phyloP scores from a whole-genome alignment of 2,888 invertebrate species.

The Perdita meconis region DNA sequence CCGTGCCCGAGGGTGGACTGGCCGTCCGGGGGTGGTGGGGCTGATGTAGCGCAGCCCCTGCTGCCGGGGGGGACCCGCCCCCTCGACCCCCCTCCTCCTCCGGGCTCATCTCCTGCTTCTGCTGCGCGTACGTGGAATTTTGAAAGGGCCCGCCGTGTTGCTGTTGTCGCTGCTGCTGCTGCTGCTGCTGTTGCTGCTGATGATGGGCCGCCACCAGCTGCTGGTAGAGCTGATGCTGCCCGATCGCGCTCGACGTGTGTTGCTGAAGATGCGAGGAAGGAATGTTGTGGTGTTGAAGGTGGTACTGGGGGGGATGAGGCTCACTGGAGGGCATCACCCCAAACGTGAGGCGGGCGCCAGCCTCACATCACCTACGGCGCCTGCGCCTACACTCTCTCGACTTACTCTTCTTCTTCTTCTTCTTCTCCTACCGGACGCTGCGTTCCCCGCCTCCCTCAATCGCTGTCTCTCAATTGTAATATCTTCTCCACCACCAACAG shows the following conservation, averaged over 20 bases:
- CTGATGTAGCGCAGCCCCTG: slow-evolving; percentile 83
- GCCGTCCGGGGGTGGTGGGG: slow-evolving; percentile 83
- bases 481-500: slow-evolving; percentile 73
- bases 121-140: slow-evolving; percentile 82
- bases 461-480: slow-evolving; percentile 62
- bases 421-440: slow-evolving; percentile 62
- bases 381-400: slow-evolving; percentile 75
- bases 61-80: slow-evolving; percentile 84
- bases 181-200: slow-evolving; percentile 77
- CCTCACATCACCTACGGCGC: slow-evolving; percentile 83
- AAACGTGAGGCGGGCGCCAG: slow-evolving; percentile 83
- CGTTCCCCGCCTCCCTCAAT: slow-evolving; percentile 63
- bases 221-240: slow-evolving; percentile 82
- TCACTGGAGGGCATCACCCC: slow-evolving; percentile 84
- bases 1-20: slow-evolving; percentile 83
- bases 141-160: slow-evolving; percentile 80
- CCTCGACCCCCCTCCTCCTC: slow-evolving; percentile 84
- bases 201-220: slow-evolving; percentile 82
- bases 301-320: slow-evolving; percentile 83
- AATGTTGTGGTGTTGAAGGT: slow-evolving; percentile 83
- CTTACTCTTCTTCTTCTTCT: slow-evolving; percentile 67
- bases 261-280: slow-evolving; percentile 81
- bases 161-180: slow-evolving; percentile 77
- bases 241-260: slow-evolving; percentile 79
- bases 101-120: slow-evolving; percentile 84